Evolutionary conservation across 1,140 invertebrate genomes (phyloP).

Genomic region (Drosophila azteca): DNA sequence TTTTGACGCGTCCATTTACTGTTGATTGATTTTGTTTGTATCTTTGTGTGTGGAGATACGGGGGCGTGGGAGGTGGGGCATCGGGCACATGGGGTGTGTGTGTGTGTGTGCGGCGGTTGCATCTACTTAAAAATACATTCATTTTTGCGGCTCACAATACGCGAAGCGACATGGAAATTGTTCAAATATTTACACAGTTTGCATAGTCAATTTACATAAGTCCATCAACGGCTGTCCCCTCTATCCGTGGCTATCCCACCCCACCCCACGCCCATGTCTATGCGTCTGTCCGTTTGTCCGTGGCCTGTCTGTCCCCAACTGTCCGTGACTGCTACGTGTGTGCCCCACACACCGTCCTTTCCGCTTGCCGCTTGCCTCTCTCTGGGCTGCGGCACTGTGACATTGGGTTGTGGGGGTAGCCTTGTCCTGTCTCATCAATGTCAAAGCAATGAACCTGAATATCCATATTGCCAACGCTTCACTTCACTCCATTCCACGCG

Average conservation of each 20-base stretch:
- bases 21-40: constrained; percentile 72
- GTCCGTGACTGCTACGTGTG: not conserved
- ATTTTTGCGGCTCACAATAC: constrained; percentile 37
- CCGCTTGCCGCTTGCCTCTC: too few relatives aligned
- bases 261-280: not conserved
- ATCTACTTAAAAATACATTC: constrained; percentile 77
- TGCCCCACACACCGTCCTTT: not conserved
- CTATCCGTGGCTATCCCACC: constrained; percentile 7
- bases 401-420: constrained; percentile 26
- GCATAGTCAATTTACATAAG: constrained; percentile 74
- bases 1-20: constrained; percentile 69
- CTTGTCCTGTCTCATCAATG: constrained; percentile 72
- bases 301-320: constrained; percentile 1
- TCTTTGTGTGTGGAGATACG: not conserved
- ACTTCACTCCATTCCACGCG: too few relatives aligned
- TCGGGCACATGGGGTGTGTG: not conserved
- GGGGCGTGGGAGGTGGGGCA: not conserved
- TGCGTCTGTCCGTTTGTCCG: not conserved
- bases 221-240: constrained; percentile 53
- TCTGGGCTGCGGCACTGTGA: not conserved
- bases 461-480: constrained; percentile 71
- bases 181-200: constrained; percentile 77
- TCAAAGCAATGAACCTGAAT: constrained; percentile 77
- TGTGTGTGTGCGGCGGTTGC: constrained; percentile 46
- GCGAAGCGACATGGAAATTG: constrained; percentile 18